These are phyloP conservation scores for Cephalopachus bancanus DNA, from an alignment of 2,797 vertebrate species.

Conservation along the genomic window DNA sequence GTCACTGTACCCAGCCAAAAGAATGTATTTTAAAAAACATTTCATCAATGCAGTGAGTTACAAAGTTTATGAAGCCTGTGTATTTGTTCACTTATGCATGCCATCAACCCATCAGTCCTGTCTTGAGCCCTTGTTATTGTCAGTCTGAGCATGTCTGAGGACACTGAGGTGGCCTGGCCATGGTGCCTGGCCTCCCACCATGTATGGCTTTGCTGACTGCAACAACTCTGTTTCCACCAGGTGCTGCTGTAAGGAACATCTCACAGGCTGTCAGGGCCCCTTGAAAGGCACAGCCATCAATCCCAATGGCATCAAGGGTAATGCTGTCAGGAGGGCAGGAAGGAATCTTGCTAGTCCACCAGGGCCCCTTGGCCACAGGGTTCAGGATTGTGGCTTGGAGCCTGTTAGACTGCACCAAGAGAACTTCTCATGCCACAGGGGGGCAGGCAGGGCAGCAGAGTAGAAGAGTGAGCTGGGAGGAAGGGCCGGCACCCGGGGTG, in stretches of 20 bases:
- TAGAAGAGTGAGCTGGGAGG: not conserved
- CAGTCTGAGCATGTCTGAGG: not conserved
- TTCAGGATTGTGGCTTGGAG: not conserved
- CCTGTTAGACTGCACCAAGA: not conserved
- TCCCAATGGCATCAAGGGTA: not conserved
- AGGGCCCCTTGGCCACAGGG: not conserved
- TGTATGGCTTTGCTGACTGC: accelerated
- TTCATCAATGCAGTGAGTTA: not conserved
- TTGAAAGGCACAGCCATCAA: not conserved
- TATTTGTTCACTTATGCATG: not conserved
- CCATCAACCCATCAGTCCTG: not conserved
- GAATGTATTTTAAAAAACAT: not conserved
- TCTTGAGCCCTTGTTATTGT: not conserved
- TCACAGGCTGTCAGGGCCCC: not conserved
- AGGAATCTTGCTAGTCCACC: not conserved
- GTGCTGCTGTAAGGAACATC: not conserved
- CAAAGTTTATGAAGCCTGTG: not conserved
- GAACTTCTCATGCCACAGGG: not conserved
- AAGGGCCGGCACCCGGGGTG: no score
- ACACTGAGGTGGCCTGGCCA: not conserved
- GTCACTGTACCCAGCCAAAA: no score
- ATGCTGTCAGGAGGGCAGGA: not conserved
- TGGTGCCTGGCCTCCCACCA: not conserved
- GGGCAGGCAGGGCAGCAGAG: not conserved
- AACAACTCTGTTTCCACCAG: accelerated